A percentile compares a stretch with the other conserved stretches of the same genome.
Conservation (phyloP, 2,888 invertebrate genomes). For the Polymixis flavicincta region DNA sequence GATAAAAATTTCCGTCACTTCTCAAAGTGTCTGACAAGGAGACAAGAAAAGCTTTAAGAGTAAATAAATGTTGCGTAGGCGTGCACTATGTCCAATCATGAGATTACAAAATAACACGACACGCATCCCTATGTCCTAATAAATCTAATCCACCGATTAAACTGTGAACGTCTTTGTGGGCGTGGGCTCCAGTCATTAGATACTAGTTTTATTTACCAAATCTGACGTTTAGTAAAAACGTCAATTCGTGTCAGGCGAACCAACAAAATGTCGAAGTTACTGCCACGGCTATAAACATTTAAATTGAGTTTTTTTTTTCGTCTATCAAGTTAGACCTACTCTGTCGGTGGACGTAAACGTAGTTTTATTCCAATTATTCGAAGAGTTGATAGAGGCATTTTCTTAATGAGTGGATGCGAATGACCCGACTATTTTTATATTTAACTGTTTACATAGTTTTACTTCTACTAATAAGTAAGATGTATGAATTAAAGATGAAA, state of each 20-base stretch:
- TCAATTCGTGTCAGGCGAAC: constrained; percentile 67
- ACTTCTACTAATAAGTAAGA: constrained; percentile 51
- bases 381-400: constrained; percentile 66
- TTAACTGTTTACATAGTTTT: constrained; percentile 41
- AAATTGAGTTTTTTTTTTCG: constrained; percentile 72
- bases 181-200: constrained; percentile 69
- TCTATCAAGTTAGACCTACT: constrained; percentile 70
- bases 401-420: constrained; percentile 62
- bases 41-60: constrained; percentile 52
- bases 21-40: constrained; percentile 44
- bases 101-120: constrained; percentile 68
- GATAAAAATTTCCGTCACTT: constrained; percentile 48
- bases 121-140: constrained; percentile 68
- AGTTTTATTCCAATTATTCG: constrained; percentile 70
- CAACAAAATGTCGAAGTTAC: constrained; percentile 70
- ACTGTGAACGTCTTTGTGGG: constrained; percentile 70
- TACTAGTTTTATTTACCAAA: constrained; percentile 77
- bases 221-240: constrained; percentile 73
- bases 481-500: constrained; percentile 38
- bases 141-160: constrained; percentile 72
- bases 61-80: constrained; percentile 69
- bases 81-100: constrained; percentile 67
- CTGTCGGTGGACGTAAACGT: constrained; percentile 65
- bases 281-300: constrained; percentile 69
- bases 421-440: constrained; percentile 51